Evolutionary conservation across 2,797 vertebrate genomes (phyloP), one percentile per base, ranked within the genome.

Genomic region (Melanotaenia parkinsoni): DNA sequence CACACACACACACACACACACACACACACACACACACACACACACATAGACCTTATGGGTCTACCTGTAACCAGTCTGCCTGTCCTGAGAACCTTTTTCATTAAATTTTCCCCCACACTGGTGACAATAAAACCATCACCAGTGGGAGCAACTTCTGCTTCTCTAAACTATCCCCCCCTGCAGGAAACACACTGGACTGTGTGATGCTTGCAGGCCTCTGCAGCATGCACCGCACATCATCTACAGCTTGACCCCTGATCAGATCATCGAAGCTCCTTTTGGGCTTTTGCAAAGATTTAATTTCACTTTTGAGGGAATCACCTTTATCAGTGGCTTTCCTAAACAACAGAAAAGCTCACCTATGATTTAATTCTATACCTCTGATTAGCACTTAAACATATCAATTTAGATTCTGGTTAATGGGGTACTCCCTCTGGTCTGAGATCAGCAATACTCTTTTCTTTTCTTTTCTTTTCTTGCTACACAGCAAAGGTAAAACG

Each of bases 1-100:
- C 47, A 47, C 47, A 61, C 35, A 47, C 24, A 26, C 24, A 26
- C 24, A 88, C 74, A 26, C 24, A 26, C 24, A 26, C 24, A 26
- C 24, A 26, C 24, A 26, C 24, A 43, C 30, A 67, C 61, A 74
- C 50, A 64, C 38, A 64, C n/a, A 43, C 30, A 64, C 64, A 45
- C 47, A 47, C 47, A 61, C 35, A 47, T 30, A 70, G 58, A 67
- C 66, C 80, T 54, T 7, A 62, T 63, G 70, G 78, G 37, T 80
- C 56, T 51, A 83, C 64, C 69, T 77, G 63, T 71, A 53, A 28
- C 60, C 58, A 45, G 63, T 77, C n/a, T 68, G 57, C 32, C 38
- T 24, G 7, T 70, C 40, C 59, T 47, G 61, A 65, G 40, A 67
- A 62, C 57, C 45, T 56, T 69, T 62, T 54, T 14, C 4, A 37